phyloP scores from a whole-genome alignment of 2,888 invertebrate species.

The Piscicola geometra region DNA sequence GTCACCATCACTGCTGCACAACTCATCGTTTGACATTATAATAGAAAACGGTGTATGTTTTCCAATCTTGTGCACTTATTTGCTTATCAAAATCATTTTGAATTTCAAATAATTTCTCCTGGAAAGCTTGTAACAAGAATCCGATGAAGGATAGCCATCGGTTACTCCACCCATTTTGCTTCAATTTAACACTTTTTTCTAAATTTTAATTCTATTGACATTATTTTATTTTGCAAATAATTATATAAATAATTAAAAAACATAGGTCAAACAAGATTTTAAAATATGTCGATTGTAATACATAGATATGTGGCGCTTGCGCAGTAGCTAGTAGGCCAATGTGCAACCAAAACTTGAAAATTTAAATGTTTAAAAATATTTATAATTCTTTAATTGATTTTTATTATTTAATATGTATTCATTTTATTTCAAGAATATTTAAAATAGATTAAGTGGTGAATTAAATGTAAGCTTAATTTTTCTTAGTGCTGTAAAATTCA shows the following conservation, averaged over 20 bases:
- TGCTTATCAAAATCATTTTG: not conserved
- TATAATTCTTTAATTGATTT: too few species aligned
- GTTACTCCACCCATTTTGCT: not conserved
- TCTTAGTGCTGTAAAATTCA: too few species aligned
- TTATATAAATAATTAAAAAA: not conserved
- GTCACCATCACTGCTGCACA: slow-evolving; percentile 12
- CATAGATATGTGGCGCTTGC: slow-evolving; percentile 16
- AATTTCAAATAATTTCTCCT: not conserved
- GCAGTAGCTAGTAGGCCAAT: slow-evolving; percentile 17
- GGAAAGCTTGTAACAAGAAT: not conserved
- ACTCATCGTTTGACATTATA: slow-evolving; percentile 15
- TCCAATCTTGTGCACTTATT: not conserved
- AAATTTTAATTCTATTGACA: not conserved
- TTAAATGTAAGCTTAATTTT: too few species aligned
- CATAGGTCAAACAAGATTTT: not conserved
- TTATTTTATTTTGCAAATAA: not conserved
- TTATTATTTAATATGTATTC: too few species aligned
- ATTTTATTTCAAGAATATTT: too few species aligned
- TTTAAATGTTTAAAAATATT: not conserved
- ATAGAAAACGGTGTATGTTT: not conserved
- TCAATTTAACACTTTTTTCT: not conserved
- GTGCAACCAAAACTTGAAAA: slow-evolving; percentile 8
- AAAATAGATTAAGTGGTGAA: too few species aligned
- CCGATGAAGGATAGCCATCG: not conserved
- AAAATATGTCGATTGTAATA: slow-evolving; percentile 13